A percentile compares a stretch with the other conserved stretches of the same genome.
phyloP scores from a whole-genome alignment of 2,797 vertebrate species.

The Acrossocheilus wenchowensis region DNA sequence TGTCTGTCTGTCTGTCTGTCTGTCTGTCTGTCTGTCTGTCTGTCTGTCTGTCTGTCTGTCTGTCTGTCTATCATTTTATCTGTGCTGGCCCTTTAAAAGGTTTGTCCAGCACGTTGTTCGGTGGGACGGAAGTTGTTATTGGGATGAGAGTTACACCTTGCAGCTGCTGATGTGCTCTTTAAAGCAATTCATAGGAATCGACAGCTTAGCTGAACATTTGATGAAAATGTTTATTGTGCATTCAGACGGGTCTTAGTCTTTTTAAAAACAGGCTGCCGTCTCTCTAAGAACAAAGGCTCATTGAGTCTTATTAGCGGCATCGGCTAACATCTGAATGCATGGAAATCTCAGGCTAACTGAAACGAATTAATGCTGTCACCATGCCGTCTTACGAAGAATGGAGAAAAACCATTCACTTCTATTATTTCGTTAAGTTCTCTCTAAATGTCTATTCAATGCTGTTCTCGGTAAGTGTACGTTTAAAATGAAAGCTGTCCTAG shows the following conservation, averaged over 20 bases:
- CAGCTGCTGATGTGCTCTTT: background rate
- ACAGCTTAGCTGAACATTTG: background rate
- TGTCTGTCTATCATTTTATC: background rate
- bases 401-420: constrained; percentile 79
- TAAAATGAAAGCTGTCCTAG: background rate
- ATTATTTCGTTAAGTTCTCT: constrained; percentile 86
- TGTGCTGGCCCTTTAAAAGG: constrained; percentile 61
- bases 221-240: background rate
- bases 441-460: constrained; percentile 86
- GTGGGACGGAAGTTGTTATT: constrained; percentile 57
- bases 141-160: background rate
- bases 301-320: constrained; percentile 19
- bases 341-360: constrained; percentile 27
- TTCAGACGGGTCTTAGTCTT: background rate
- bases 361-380: constrained; percentile 46
- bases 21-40: too few relatives aligned
- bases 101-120: constrained; percentile 7
- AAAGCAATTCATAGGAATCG: background rate
- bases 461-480: constrained; percentile 81
- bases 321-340: constrained; percentile 37
- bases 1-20: too few relatives aligned
- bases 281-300: constrained; percentile 9
- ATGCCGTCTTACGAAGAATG: constrained; percentile 79
- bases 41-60: too few relatives aligned
- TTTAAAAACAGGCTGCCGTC: background rate